Percentiles rank a stretch among this genome's conserved stretches.
phyloP scores from a whole-genome alignment of 2,113 vertebrate species.

The Forbesichthys papilliferus region DNA sequence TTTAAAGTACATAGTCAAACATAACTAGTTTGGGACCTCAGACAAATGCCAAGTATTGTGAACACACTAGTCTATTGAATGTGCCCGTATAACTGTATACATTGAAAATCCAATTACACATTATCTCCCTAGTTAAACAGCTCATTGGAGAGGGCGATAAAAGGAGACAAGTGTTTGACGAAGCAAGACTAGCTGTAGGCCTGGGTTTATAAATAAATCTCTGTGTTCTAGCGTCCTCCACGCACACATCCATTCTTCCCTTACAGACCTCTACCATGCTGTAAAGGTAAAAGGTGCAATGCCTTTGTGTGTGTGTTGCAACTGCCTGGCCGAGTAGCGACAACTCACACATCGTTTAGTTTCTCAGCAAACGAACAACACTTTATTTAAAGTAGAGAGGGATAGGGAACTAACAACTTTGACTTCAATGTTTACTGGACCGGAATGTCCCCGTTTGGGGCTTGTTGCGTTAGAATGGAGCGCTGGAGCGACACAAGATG shows the following conservation, averaged over 20 bases:
- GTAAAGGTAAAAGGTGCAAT: not conserved
- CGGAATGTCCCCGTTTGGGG: too few species aligned
- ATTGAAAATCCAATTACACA: constrained; percentile 3
- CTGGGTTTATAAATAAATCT: constrained; percentile 69
- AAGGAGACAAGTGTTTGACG: constrained; percentile 59
- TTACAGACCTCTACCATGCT: constrained; percentile 12
- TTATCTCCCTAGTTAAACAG: constrained; percentile 29
- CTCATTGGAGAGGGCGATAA: constrained; percentile 39
- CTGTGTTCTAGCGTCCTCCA: constrained; percentile 20
- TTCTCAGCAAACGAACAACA: too few species aligned
- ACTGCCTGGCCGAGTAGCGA: too few species aligned
- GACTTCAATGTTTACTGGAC: too few species aligned
- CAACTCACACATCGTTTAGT: too few species aligned
- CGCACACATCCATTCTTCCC: constrained; percentile 22
- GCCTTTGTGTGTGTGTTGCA: too few species aligned
- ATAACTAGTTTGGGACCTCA: too few species aligned
- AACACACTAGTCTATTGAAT: not conserved
- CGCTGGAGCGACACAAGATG: too few species aligned
- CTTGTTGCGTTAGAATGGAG: too few species aligned
- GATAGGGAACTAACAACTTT: too few species aligned
- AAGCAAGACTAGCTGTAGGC: constrained; percentile 55
- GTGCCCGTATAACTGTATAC: too few species aligned
- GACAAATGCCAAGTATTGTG: not conserved
- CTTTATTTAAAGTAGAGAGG: too few species aligned
- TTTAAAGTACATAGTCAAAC: not conserved